Conservation (phyloP, 2,113 vertebrate genomes). For the Onychostruthus taczanowskii region DNA sequence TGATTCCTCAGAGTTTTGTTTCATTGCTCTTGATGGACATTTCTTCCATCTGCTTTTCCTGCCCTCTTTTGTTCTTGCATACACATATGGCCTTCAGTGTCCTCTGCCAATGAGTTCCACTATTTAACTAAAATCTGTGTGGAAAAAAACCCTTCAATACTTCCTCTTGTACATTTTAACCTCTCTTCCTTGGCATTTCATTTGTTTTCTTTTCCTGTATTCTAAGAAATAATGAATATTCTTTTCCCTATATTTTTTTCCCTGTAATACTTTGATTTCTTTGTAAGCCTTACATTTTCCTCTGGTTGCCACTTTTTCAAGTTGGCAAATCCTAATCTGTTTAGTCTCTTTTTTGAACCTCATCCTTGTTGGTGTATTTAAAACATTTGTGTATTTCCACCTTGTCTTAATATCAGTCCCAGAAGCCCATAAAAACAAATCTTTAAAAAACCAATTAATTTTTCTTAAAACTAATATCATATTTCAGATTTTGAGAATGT, state of each 20-base stretch:
- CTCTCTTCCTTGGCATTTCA: neutral
- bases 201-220: neutral
- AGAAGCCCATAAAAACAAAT: neutral
- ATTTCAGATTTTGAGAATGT: neutral
- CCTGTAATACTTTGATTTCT: neutral
- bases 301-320: neutral
- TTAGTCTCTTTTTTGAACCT: neutral
- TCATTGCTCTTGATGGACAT: neutral
- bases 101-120: neutral
- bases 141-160: neutral
- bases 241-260: neutral
- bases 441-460: neutral
- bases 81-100: neutral
- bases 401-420: neutral
- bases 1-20: neutral
- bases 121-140: neutral
- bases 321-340: neutral
- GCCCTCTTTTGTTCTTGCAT: neutral
- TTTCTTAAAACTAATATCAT: neutral
- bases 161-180: neutral
- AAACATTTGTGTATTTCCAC: neutral
- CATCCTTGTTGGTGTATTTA: neutral
- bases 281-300: neutral
- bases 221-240: neutral
- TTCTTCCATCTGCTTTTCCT: neutral